Conservation (phyloP, 2,797 vertebrate species). For the Fringilla coelebs region DNA sequence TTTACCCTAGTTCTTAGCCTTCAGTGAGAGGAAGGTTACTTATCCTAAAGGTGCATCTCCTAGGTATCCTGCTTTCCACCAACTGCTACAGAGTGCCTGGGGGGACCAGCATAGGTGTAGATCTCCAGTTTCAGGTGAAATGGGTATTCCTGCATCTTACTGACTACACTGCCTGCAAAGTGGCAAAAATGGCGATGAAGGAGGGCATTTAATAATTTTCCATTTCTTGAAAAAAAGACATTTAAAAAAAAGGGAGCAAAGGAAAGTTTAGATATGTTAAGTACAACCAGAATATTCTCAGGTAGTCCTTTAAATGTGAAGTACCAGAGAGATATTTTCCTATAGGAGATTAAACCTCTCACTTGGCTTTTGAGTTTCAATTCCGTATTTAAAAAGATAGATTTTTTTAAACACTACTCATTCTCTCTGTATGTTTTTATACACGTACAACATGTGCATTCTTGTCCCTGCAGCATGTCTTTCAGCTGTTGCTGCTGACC, state of each 20-base stretch:
- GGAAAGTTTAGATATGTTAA: not conserved
- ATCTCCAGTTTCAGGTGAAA: not conserved
- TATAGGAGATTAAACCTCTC: not conserved
- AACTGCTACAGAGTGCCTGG: rapidly evolving
- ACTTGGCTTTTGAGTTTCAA: not conserved
- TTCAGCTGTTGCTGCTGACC: not conserved
- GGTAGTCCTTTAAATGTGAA: not conserved
- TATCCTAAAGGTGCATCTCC: not conserved
- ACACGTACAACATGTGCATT: rapidly evolving
- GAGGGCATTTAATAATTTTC: not conserved
- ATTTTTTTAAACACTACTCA: not conserved
- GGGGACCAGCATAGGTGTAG: not conserved
- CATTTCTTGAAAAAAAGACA: not conserved
- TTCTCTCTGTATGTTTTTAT: not conserved
- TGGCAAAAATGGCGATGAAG: not conserved
- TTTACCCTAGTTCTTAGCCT: not conserved
- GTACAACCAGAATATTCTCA: not conserved
- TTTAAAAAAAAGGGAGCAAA: rapidly evolving
- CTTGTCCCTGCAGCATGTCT: not conserved
- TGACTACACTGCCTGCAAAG: not conserved
- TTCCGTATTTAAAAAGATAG: not conserved
- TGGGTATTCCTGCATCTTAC: not conserved
- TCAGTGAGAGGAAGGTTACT: not conserved
- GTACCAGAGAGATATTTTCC: not conserved
- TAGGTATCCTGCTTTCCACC: not conserved